A percentile compares a stretch with the other conserved stretches of the same genome.
Conservation (phyloP, 2,888 invertebrate genomes). For the Crocallis elinguaria region DNA sequence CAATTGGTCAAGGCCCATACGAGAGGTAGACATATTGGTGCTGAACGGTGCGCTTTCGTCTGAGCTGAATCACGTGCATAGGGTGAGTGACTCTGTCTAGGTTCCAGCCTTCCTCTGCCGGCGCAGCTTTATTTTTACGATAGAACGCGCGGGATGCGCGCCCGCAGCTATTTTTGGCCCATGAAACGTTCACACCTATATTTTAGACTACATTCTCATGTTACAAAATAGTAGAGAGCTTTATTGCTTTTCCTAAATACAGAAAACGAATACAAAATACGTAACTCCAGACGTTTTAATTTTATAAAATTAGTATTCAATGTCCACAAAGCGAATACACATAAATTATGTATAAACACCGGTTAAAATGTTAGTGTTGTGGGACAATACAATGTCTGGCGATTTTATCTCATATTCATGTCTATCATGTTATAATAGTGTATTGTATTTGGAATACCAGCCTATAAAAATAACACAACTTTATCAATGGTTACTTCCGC, state of each 20-base stretch:
- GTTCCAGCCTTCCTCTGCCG: conserved; percentile 52
- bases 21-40: conserved; percentile 63
- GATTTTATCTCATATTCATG: conserved; percentile 6
- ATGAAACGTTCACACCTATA: conserved; percentile 67
- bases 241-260: conserved; percentile 1
- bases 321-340: not conserved
- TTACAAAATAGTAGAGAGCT: conserved; percentile 64
- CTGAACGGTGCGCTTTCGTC: conserved; percentile 52
- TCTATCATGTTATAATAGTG: conserved; percentile 14
- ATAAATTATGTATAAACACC: conserved; percentile 4
- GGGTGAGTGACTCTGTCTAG: conserved; percentile 73
- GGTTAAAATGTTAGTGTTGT: conserved; percentile 2
- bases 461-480: conserved; percentile 14
- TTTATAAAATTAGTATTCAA: conserved; percentile 4
- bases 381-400: not conserved
- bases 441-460: conserved; percentile 15
- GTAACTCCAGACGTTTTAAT: not conserved
- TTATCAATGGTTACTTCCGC: conserved; percentile 21
- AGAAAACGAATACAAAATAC: not conserved
- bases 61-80: conserved; percentile 53
- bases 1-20: conserved; percentile 66
- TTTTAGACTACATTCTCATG: conserved; percentile 69
- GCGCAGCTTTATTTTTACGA: conserved; percentile 72
- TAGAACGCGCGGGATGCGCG: conserved; percentile 67
- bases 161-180: conserved; percentile 76